A percentile compares a stretch with the other conserved stretches of the same genome.
Conservation (phyloP, 2,888 invertebrate species). For the Scrobipalpa costella region DNA sequence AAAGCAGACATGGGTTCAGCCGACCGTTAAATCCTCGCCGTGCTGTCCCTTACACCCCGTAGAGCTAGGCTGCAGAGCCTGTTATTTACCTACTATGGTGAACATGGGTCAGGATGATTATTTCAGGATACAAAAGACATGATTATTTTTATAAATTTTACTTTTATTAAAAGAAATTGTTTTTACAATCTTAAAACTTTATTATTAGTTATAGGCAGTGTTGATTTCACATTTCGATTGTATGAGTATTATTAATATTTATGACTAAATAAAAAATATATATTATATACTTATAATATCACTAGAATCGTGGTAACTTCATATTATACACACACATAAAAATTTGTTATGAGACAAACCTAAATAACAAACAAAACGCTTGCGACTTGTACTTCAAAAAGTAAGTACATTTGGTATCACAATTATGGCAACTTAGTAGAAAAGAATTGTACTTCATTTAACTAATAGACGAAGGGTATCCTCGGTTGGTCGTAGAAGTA, state of each 20-base stretch:
- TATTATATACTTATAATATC: conserved; percentile 39
- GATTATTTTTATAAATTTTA: conserved; percentile 29
- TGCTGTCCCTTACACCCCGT: too few species aligned
- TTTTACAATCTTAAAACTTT: conserved; percentile 61
- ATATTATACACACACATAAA: conserved; percentile 30
- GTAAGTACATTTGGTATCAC: conserved; percentile 68
- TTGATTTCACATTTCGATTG: conserved; percentile 55
- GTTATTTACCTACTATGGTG: too few species aligned
- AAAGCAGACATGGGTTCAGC: conserved; percentile 19
- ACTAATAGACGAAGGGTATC: conserved; percentile 71
- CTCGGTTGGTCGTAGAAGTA: conserved; percentile 72
- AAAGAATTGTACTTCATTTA: conserved; percentile 39
- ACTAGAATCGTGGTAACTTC: conserved; percentile 54
- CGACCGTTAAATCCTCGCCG: conserved; percentile 23
- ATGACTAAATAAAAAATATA: conserved; percentile 40
- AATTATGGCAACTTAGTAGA: conserved; percentile 66
- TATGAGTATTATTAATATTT: conserved; percentile 73
- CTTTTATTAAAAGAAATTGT: conserved; percentile 40
- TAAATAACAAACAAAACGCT: conserved; percentile 38
- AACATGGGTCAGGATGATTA: too few species aligned
- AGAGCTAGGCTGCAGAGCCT: too few species aligned
- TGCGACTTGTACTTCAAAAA: conserved; percentile 37
- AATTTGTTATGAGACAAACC: conserved; percentile 37
- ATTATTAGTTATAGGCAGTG: conserved; percentile 75
- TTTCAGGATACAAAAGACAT: too few species aligned